Conservation (phyloP, 2,113 vertebrate genomes). For the Chitala chitala region DNA sequence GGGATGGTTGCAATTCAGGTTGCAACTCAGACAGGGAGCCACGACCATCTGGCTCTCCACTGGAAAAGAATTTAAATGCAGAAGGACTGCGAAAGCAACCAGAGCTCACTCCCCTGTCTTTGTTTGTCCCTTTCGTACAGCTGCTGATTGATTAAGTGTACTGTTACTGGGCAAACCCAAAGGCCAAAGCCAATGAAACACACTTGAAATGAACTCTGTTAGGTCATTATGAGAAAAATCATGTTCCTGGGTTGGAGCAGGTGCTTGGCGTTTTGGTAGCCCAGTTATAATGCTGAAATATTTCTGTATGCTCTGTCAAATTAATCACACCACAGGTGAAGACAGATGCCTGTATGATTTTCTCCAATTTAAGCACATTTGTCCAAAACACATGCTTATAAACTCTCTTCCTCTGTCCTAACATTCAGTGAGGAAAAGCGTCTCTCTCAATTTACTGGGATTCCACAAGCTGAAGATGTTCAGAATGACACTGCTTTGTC, state of each 20-base stretch:
- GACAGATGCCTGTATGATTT: too few species aligned
- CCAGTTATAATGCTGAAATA: too few species aligned
- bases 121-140: too few species aligned
- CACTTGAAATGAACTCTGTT: background rate
- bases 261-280: too few species aligned
- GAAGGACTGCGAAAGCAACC: background rate
- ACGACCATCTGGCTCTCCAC: slow-evolving; percentile 5
- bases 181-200: background rate
- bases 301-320: too few species aligned
- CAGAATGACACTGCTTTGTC: background rate
- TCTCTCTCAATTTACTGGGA: background rate
- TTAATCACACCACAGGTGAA: too few species aligned
- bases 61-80: background rate
- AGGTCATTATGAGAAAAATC: background rate
- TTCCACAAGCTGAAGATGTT: background rate
- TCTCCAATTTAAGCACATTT: too few species aligned
- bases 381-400: too few species aligned
- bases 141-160: slow-evolving; percentile 8
- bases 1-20: background rate
- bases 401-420: too few species aligned
- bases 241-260: background rate
- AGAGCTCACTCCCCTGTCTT: background rate
- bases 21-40: background rate
- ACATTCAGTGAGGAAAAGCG: too few species aligned
- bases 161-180: background rate